Percentiles rank a stretch among this genome's conserved stretches.
Evolutionary conservation across 2,113 vertebrate species (phyloP).

Genomic region (Melanocharis versteri): DNA sequence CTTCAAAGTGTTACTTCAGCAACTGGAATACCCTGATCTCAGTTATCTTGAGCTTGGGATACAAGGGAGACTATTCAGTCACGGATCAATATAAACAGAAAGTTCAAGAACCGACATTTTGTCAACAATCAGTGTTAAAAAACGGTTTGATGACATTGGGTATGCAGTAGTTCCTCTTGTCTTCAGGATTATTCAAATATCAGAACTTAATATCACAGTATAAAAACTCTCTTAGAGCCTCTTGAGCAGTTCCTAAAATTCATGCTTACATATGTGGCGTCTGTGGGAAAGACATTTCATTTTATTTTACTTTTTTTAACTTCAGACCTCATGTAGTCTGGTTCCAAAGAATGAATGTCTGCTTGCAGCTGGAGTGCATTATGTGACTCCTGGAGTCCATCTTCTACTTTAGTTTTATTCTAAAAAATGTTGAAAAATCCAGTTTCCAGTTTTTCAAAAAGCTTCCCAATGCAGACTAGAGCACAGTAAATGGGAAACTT

Average conservation of each 20-base stretch:
- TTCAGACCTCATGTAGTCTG: not conserved
- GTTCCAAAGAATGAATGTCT: not conserved
- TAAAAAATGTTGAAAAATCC: not conserved
- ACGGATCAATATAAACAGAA: not conserved
- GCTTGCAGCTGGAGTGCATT: not conserved
- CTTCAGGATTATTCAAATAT: not conserved
- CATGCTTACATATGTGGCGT: accelerated
- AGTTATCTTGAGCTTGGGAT: not conserved
- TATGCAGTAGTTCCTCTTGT: not conserved
- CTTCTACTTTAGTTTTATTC: not conserved
- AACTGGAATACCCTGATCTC: not conserved
- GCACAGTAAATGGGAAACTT: not conserved
- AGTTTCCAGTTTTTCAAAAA: not conserved
- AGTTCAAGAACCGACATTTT: not conserved
- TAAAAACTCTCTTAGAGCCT: not conserved
- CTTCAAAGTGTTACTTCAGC: not conserved
- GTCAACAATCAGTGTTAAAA: not conserved
- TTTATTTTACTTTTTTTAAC: not conserved
- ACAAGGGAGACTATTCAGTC: not conserved
- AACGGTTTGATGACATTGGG: not conserved
- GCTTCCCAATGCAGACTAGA: not conserved
- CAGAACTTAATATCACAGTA: not conserved
- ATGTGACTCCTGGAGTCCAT: not conserved
- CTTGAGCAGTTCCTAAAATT: not conserved
- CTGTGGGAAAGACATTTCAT: accelerated